Percentiles rank a stretch among this genome's conserved stretches.
These are phyloP conservation scores for Isotomurus palustris DNA, from an alignment of 2,888 invertebrate genomes.

Conservation along the genomic window DNA sequence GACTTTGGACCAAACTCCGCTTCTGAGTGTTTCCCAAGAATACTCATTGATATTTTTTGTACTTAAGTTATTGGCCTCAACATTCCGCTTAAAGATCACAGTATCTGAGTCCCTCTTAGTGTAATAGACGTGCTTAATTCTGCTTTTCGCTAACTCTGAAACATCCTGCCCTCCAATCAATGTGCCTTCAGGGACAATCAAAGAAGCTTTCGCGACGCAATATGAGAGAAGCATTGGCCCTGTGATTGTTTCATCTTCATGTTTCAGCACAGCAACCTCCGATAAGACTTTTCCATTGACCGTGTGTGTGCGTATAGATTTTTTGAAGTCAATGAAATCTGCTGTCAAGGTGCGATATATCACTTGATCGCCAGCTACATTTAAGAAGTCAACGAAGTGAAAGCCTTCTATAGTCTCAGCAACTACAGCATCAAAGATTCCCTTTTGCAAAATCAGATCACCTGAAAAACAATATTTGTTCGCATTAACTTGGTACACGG, in stretches of 20 bases:
- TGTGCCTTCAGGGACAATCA: conserved; percentile 13
- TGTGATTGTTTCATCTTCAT: conserved; percentile 17
- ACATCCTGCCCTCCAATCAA: conserved; percentile 25
- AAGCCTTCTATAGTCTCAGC: conserved; percentile 25
- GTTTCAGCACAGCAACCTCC: conserved; percentile 13
- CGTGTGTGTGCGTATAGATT: neutral
- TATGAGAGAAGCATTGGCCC: conserved; percentile 27
- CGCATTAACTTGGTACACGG: neutral
- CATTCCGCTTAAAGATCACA: conserved; percentile 4
- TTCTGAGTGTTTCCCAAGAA: conserved; percentile 9
- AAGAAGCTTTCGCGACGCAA: conserved; percentile 15
- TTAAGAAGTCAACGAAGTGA: conserved; percentile 17
- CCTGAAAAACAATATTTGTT: conserved; percentile 8
- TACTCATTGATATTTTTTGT: conserved; percentile 15
- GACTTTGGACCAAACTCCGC: conserved; percentile 24
- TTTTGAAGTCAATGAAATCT: conserved; percentile 6
- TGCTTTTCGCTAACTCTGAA: conserved; percentile 16
- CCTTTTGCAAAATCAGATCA: conserved; percentile 5
- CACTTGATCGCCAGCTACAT: conserved; percentile 4
- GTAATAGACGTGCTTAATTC: conserved; percentile 27
- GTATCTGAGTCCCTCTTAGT: neutral
- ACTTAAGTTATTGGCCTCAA: conserved; percentile 1
- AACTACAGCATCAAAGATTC: conserved; percentile 14
- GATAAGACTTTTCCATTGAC: conserved; percentile 18
- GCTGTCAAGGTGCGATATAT: conserved; percentile 13